Conservation (phyloP, 2,797 vertebrate species). For the Otolemur crassicaudatus region DNA sequence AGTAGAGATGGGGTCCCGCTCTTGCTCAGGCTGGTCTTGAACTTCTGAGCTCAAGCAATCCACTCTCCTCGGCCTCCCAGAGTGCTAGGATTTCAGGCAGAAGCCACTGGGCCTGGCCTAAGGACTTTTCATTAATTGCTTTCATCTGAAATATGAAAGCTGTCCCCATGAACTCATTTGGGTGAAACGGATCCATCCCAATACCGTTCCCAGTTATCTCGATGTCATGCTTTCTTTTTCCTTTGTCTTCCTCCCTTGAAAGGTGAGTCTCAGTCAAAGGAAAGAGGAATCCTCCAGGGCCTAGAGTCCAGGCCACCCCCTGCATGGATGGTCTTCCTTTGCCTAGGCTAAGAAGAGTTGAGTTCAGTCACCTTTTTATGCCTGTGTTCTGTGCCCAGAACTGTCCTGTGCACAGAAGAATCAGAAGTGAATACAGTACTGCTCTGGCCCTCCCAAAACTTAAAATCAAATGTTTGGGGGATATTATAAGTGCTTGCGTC, state of each 20-base stretch:
- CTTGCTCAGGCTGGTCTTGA: no score
- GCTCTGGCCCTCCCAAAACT: not conserved
- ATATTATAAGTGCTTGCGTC: not conserved
- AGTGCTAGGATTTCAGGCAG: no score
- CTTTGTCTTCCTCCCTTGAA: not conserved
- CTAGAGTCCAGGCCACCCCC: not conserved
- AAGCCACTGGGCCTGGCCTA: no score
- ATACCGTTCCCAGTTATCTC: slow-evolving; percentile 59
- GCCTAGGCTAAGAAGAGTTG: not conserved
- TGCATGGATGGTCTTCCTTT: not conserved
- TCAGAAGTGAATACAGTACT: not conserved
- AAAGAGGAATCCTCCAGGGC: not conserved
- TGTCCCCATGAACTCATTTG: slow-evolving; percentile 58
- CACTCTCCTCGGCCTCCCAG: no score
- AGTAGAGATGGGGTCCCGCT: no score
- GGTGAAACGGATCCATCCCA: slow-evolving; percentile 35
- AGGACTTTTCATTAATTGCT: slow-evolving; percentile 77
- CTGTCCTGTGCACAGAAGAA: not conserved
- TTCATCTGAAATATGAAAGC: slow-evolving; percentile 82
- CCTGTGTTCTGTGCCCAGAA: not conserved
- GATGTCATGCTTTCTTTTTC: not conserved
- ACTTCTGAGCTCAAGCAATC: no score
- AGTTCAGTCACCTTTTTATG: not conserved
- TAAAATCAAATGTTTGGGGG: slow-evolving; percentile 3
- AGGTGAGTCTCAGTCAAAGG: not conserved